Evolutionary conservation across 2,888 invertebrate genomes (phyloP).

Genomic region (Clunio marinus): DNA sequence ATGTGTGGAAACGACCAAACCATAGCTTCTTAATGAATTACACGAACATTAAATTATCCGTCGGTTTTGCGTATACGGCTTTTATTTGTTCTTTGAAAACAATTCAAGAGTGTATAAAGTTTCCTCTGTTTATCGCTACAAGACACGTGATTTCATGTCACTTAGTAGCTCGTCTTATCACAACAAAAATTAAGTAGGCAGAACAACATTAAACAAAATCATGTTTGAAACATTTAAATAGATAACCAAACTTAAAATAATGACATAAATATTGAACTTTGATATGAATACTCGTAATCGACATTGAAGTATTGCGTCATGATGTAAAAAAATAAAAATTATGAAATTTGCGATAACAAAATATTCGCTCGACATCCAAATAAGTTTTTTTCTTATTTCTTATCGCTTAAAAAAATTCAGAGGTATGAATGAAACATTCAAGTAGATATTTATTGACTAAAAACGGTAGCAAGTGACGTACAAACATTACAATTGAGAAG

Average conservation of each 20-base stretch:
- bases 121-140: background rate
- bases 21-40: background rate
- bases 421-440: too few species aligned
- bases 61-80: background rate
- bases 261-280: too few species aligned
- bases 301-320: slow-evolving; percentile 5
- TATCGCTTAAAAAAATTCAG: background rate
- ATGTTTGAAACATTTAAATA: too few species aligned
- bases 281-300: slow-evolving; percentile 1
- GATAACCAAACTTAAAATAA: too few species aligned
- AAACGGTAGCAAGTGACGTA: too few species aligned
- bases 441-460: background rate
- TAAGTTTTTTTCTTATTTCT: slow-evolving; percentile 17
- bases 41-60: slow-evolving; percentile 32
- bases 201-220: too few species aligned
- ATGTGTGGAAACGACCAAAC: background rate
- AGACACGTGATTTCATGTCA: slow-evolving; percentile 11
- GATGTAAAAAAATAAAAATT: slow-evolving; percentile 10
- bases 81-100: too few species aligned
- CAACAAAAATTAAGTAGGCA: too few species aligned
- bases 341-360: slow-evolving; percentile 22
- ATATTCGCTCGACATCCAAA: slow-evolving; percentile 35
- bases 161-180: too few species aligned
- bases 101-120: too few species aligned
- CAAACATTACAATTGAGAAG: too few species aligned